Base-by-base conservation (phyloP, 2,113 vertebrate genomes). In the Perognathus longimembris region DNA sequence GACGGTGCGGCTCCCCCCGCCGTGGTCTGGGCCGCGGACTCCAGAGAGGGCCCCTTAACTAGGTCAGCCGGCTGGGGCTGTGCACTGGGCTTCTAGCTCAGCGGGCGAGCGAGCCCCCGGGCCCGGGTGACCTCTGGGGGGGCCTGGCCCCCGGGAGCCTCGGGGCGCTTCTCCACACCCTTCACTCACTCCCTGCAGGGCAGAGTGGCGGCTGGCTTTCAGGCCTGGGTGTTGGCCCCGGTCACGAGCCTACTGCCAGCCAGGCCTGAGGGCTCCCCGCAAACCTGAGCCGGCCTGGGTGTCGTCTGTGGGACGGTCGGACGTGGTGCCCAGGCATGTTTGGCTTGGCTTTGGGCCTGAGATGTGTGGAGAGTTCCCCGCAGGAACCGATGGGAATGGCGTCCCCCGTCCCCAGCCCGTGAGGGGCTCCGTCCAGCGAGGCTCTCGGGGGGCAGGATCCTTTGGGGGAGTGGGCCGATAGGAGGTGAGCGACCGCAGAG, bases 171-270 rank as follows among this genome's bases (percentile, higher is more conserved):
- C 18, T 34, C 38, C 20, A 14, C 34, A 2, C 30, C n/a, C 50
- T 34, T 30, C 6, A 30, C 28, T 74, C 12, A 28, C 61, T 8
- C n/a, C 70, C 88, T 14, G 1, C 22, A 38, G 71, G 0, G 2
- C 67, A 1, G 17, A 9, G 7, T 57, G 22, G 0, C 3, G 21
- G 32, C 18, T 18, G 8, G 38, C 22, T 54, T 20, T 22, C 1
- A 1, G 64, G 42, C 38, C 1, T 5, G 79, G 45, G 74, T 12
- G 0, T 5, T 11, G 59, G 45, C 80, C 50, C 28, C 21, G 6
- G 57, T 14, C 59, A 38, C 28, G 24, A 2, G 20, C 17, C 80
- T 61, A 32, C 42, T 10, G 8, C 59, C 42, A 7, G 17, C 14
- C 64, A 77, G 66, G n/a, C 67, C 32, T 8, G 26, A 24, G 22